Evolutionary conservation across 1,140 invertebrate genomes (phyloP).

Genomic region (Thalassaphorura encarpata): DNA sequence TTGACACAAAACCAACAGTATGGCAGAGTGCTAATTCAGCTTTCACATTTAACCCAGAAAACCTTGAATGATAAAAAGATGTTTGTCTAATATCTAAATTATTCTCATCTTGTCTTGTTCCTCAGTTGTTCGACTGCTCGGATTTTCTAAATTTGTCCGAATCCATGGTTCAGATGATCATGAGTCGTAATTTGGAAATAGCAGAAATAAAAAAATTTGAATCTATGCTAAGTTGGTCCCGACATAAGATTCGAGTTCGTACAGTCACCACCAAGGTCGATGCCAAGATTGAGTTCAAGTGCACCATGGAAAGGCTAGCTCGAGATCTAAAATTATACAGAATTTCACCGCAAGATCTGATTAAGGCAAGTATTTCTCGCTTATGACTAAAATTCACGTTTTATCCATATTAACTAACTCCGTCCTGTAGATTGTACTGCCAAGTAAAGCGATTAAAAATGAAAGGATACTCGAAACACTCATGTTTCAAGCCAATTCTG

Average conservation of each 20-base stretch:
- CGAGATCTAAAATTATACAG: conserved; percentile 79
- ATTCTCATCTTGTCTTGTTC: conserved; percentile 10
- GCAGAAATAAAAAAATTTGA: conserved; percentile 87
- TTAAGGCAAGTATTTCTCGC: conserved; percentile 67
- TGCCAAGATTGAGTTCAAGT: conserved; percentile 78
- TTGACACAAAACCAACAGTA: neutral
- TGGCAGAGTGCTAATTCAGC: neutral
- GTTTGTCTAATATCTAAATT: neutral
- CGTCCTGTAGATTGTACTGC: conserved; percentile 73
- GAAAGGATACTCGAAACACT: conserved; percentile 84
- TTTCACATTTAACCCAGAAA: neutral
- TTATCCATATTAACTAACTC: no score
- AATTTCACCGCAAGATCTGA: conserved; percentile 84
- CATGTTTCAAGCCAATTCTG: conserved; percentile 84
- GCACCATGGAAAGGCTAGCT: conserved; percentile 80
- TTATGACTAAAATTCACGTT: no score
- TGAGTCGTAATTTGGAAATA: conserved; percentile 73
- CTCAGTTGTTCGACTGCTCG: conserved; percentile 64
- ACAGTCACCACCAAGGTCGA: conserved; percentile 56
- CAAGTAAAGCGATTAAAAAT: conserved; percentile 86
- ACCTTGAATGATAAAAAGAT: neutral
- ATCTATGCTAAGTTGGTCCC: conserved; percentile 82
- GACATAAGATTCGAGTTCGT: conserved; percentile 60
- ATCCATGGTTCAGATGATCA: conserved; percentile 90
- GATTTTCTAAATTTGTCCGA: conserved; percentile 82